Evolutionary conservation across 1,140 invertebrate genomes (phyloP).

Genomic region (Drosophila melanica): DNA sequence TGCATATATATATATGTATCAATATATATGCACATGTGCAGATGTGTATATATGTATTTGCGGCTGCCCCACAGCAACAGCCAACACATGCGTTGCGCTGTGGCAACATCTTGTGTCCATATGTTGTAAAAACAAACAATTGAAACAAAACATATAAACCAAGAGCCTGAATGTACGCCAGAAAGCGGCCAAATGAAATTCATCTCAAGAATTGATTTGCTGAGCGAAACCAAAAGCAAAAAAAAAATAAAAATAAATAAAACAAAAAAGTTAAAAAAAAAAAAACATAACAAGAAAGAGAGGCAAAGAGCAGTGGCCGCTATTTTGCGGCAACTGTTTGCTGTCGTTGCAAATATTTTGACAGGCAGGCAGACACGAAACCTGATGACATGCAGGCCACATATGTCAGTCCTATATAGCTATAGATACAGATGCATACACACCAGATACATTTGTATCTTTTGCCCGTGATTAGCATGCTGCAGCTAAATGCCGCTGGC

Average conservation of each 20-base stretch:
- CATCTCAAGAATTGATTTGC: constrained; percentile 60
- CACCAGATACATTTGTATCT: constrained; percentile 21
- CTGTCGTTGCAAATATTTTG: constrained; percentile 78
- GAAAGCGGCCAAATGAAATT: constrained; percentile 57
- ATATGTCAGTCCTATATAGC: constrained; percentile 34
- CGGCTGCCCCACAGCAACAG: background rate
- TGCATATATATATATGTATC: constrained; percentile 12
- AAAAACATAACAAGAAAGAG: constrained; percentile 9
- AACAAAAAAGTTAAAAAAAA: background rate
- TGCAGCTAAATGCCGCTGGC: constrained; percentile 28
- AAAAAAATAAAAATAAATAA: background rate
- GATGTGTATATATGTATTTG: background rate
- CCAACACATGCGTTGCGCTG: constrained; percentile 64
- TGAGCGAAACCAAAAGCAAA: constrained; percentile 25
- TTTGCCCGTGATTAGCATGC: constrained; percentile 34
- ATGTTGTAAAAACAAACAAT: constrained; percentile 78
- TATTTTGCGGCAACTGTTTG: constrained; percentile 48
- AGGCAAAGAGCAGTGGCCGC: constrained; percentile 8
- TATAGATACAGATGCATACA: constrained; percentile 3
- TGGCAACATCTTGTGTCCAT: constrained; percentile 76
- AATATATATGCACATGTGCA: background rate
- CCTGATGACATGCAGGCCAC: constrained; percentile 48
- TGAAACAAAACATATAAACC: constrained; percentile 41
- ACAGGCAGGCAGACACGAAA: constrained; percentile 56
- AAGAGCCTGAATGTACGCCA: constrained; percentile 15